Evolutionary conservation across 2,113 vertebrate species (phyloP), one percentile per base, ranked within the genome.

Genomic region (Lamprotornis superbus): DNA sequence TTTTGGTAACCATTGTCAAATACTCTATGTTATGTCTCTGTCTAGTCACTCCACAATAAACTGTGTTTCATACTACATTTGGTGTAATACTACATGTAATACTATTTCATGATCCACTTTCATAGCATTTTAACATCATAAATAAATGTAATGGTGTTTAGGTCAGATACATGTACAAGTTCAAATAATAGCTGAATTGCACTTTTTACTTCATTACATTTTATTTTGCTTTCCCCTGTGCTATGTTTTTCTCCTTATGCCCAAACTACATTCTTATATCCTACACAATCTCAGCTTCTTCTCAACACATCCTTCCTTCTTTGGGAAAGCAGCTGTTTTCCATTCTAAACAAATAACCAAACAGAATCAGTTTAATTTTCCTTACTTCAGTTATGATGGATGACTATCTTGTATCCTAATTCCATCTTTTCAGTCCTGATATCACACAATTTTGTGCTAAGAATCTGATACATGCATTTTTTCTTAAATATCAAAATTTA

Each of bases 401-500:
- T 89, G 57, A 82, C 65, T 82, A 37, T 53, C 37, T 53, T 56
- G 21, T 64, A 80, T 68, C n/a, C 22, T 83, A 82, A 90, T 90
- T 87, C 59, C 13, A 80, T 89, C 21, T 14, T 85, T 89, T 92
- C 78, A 52, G 37, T 87, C 77, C 93, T 92, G 35, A 35, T 68
- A 75, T 35, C 24, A 69, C 24, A 37, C 16, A 74, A 44, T 28
- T 53, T 86, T 89, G 46, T 50, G 57, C 47, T 94, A 49, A 82
- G 69, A 83, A 68, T 77, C 15, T 83, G 74, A 91, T 30, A 56
- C 21, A 11, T 87, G 0, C 40, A 64, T 64, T 90, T 89, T 87
- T 88, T 84, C 52, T 84, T 65, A 85, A 89, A 92, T 91, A 85
- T 93, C 77, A 95, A 60, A 77, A 74, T 70, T 87, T 94, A 86